Evolutionary conservation across 2,797 vertebrate species (phyloP), one percentile per base, ranked within the genome.

Genomic region (Tadarida brasiliensis): DNA sequence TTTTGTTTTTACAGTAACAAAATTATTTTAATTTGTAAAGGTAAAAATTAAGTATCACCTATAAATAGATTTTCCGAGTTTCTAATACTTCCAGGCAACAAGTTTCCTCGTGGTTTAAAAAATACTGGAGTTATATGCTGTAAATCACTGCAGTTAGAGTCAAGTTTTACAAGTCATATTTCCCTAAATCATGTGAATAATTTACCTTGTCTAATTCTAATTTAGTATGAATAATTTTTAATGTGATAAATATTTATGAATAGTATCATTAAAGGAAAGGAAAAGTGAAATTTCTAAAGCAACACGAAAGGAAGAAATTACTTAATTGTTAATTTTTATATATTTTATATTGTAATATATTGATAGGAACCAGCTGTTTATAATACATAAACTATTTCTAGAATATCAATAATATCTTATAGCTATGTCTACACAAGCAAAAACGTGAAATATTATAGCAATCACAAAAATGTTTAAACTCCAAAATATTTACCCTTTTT

Each of bases 141-240:
- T 28, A 26, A 33, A 61, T 61, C 47, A 85, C 65, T 81, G 6
- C 20, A 61, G 9, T 88, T 73, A 85, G 4, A 91, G 56, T 78
- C 28, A 80, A 47, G 65, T 92, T 91, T 57, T 77, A 57, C 7
- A 47, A 14, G 3, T 65, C 63, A 26, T 63, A 51, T 86, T 67
- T 94, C 26, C 68, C 81, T 73, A 19, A 74, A 67, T 89, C 35
- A 57, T 47, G 17, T 86, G 15, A 56, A 77, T 89, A 86, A 94
- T n/a, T 94, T 71, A 84, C 49, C 30, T 78, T 89, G 61, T 74
- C 35, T 76, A 95, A 61, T 47, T 84, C n/a, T 71, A 87, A 68
- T 30, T 90, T 49, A 77, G 16, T 77, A 12, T 81, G 33, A 70
- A 57, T 86, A 49, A 51, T 82, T 71, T 91, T 94, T 82, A 77